Evolutionary conservation across 2,797 vertebrate genomes (phyloP).

Genomic region (Urocyon cinereoargenteus): DNA sequence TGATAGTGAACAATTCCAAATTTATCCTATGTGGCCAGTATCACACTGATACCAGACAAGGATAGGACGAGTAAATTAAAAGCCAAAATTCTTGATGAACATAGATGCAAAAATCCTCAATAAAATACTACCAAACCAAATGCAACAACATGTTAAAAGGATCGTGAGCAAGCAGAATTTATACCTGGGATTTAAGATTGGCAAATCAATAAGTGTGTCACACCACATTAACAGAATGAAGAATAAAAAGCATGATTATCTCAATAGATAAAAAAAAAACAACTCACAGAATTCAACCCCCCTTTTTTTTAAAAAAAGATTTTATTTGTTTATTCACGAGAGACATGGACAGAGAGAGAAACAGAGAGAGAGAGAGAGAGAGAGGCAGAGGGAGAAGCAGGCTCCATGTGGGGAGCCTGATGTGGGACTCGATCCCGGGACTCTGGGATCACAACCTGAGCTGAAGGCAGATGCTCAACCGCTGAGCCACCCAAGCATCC

Average conservation of each 20-base stretch:
- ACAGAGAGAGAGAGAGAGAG: too few relatives aligned
- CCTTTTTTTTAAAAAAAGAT: too few relatives aligned
- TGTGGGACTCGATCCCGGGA: too few relatives aligned
- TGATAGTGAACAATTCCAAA: not conserved
- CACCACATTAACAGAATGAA: not conserved
- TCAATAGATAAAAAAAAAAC: not conserved
- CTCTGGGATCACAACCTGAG: too few relatives aligned
- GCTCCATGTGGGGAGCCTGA: too few relatives aligned
- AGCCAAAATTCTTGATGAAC: not conserved
- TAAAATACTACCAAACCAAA: not conserved
- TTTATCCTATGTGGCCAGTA: not conserved
- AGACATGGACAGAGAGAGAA: too few relatives aligned
- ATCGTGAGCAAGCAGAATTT: not conserved
- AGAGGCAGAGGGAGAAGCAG: too few relatives aligned
- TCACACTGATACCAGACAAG: not conserved
- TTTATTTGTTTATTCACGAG: too few relatives aligned
- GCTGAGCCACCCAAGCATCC: too few relatives aligned
- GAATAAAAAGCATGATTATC: not conserved
- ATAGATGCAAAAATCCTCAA: not conserved
- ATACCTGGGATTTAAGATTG: not conserved
- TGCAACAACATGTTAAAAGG: not conserved
- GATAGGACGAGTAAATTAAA: not conserved
- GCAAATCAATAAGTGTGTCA: not conserved
- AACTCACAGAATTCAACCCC: not conserved
- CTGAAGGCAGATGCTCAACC: too few relatives aligned